Evolutionary conservation across 2,113 vertebrate species (phyloP).

Genomic region (Bolborhynchus lineola): DNA sequence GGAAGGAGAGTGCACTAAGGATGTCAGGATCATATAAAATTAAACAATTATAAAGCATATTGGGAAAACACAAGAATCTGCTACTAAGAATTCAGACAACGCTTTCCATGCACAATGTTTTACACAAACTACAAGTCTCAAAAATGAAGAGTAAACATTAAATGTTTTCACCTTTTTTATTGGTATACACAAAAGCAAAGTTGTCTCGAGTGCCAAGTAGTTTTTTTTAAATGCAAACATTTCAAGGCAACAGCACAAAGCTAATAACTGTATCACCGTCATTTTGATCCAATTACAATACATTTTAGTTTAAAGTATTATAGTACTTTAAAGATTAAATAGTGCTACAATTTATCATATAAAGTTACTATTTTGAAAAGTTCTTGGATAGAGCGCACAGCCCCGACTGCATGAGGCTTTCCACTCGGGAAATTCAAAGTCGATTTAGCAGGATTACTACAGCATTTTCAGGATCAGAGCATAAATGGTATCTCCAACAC

Average conservation of each 20-base stretch:
- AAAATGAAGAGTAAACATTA: background rate
- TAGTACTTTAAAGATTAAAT: background rate
- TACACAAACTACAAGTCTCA: background rate
- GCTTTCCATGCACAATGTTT: background rate
- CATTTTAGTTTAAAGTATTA: background rate
- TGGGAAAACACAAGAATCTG: background rate
- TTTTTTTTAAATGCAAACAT: background rate
- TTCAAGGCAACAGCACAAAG: background rate
- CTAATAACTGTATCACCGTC: background rate
- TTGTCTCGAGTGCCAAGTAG: background rate
- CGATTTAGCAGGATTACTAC: slow-evolving; percentile 3
- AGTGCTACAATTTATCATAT: background rate
- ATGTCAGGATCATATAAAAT: background rate
- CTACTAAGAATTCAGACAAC: background rate
- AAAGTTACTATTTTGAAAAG: background rate
- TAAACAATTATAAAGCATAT: background rate
- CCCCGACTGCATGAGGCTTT: background rate
- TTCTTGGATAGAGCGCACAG: accelerated
- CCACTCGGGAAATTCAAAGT: background rate
- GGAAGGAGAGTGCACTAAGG: background rate
- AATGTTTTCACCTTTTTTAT: background rate
- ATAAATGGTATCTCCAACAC: background rate
- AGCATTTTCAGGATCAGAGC: background rate
- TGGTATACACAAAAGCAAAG: background rate
- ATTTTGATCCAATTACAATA: background rate